Evolutionary conservation across 2,113 vertebrate genomes (phyloP), one percentile per base, ranked within the genome.

Genomic region (Scytalopus superciliaris): DNA sequence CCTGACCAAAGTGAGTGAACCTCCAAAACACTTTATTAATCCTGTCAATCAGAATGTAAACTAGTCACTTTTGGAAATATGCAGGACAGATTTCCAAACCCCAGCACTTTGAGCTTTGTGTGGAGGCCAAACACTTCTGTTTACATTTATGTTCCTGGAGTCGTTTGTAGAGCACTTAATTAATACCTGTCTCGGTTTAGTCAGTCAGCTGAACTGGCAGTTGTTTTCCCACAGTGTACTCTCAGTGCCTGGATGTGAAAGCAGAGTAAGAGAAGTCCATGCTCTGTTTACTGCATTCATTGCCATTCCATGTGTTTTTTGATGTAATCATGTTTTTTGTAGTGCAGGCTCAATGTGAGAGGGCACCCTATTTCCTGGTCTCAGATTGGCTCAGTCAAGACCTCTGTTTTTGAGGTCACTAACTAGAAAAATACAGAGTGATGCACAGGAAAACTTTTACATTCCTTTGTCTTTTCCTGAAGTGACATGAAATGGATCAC

Each of bases 11-110:
- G 86, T 67, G 87, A 92, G 62, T 37, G 39, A 50, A 74, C 62
- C 31, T 87, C 80, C 63, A 67, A 52, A 85, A 64, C 9, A 15
- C 52, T 45, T 67, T 33, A 45, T 73, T 53, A 42, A 56, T 74
- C 81, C 87, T 86, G n/a, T 80, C 63, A 77, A 82, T 59, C 81
- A 68, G 94, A 94, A 87, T 78, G 94, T 93, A 89, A 77, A 81
- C 10, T 33, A 31, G 3, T 67, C 69, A 88, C 79, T 87, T 87
- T 90, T 82, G 97, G 96, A 92, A 82, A 89, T 87, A 88, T 95
- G 97, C 97, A 19, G 96, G 97, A 94, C 97, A 89, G 95, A 86
- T 88, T 86, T 94, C 96, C 95, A 77, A 50, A 67, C 62, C 24
- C 64, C 52, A 88, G 96, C 96, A 93, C 94, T 97, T 96, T 94